phyloP scores from a whole-genome alignment of 1,140 invertebrate species.

The Babylonia areolata region DNA sequence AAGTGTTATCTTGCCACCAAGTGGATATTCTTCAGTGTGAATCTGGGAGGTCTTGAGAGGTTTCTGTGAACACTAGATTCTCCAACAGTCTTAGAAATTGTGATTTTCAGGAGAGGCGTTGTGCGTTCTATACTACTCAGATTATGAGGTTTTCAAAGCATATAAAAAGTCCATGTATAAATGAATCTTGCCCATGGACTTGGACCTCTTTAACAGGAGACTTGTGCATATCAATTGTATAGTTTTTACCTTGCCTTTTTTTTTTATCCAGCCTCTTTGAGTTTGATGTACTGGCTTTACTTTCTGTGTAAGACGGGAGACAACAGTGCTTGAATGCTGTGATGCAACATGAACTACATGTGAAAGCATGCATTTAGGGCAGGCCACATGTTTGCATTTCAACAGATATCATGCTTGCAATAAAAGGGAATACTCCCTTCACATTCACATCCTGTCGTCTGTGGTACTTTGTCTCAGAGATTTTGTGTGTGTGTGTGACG shows the following conservation, averaged over 20 bases:
- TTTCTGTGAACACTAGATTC: too few species aligned
- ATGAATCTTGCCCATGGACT: not conserved
- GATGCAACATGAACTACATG: not conserved
- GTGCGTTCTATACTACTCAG: too few species aligned
- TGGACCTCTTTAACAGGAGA: not conserved
- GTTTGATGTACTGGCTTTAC: not conserved
- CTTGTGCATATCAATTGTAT: not conserved
- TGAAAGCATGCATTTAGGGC: not conserved
- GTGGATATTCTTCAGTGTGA: too few species aligned
- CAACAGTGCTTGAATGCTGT: not conserved
- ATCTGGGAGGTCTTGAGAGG: too few species aligned
- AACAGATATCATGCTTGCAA: not conserved
- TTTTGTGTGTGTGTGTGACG: not conserved
- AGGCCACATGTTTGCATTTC: not conserved
- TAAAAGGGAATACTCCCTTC: conserved; percentile 6
- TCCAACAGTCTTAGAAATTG: too few species aligned
- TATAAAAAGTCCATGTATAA: not conserved
- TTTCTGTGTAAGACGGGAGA: not conserved
- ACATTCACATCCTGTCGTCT: not conserved
- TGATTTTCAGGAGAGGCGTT: too few species aligned
- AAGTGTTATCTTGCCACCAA: too few species aligned
- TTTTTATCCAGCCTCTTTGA: not conserved
- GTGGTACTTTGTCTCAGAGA: too few species aligned
- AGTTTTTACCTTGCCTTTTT: not conserved
- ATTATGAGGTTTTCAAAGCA: not conserved